phyloP scores from a whole-genome alignment of 2,888 invertebrate genomes.

The Apodemia mormo region DNA sequence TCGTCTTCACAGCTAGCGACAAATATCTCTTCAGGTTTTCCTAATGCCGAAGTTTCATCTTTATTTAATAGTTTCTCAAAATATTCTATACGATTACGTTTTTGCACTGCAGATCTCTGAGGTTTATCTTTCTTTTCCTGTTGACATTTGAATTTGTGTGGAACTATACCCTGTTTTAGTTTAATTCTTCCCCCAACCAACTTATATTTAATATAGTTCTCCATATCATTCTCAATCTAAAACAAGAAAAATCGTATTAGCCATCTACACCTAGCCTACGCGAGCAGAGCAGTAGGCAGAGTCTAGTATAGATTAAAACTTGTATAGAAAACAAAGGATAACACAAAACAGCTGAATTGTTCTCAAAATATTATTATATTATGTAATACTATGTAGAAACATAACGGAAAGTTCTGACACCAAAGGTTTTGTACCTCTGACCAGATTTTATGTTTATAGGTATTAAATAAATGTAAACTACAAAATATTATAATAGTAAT shows the following conservation, averaged over 20 bases:
- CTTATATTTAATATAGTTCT: slow-evolving; percentile 39
- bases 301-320: slow-evolving; percentile 18
- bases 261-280: slow-evolving; percentile 12
- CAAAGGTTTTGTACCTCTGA: slow-evolving; percentile 24
- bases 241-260: slow-evolving; percentile 31
- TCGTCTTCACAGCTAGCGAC: too few relatives aligned
- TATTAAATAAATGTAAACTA: not conserved
- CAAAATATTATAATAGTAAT: slow-evolving; percentile 3
- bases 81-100: too few relatives aligned
- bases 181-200: slow-evolving; percentile 39
- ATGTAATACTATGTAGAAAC: not conserved
- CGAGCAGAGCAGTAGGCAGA: slow-evolving; percentile 15
- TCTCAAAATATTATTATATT: slow-evolving; percentile 26
- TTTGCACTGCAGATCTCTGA: too few relatives aligned
- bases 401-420: slow-evolving; percentile 19
- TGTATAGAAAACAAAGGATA: slow-evolving; percentile 30
- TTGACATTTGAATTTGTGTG: too few relatives aligned
- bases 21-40: too few relatives aligned
- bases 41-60: too few relatives aligned
- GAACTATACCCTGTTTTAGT: slow-evolving; percentile 37
- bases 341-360: slow-evolving; percentile 30
- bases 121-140: too few relatives aligned
- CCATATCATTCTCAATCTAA: slow-evolving; percentile 42
- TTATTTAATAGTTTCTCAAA: too few relatives aligned
- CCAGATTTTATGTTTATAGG: slow-evolving; percentile 9